A percentile compares a stretch with the other conserved stretches of the same genome.
Conservation (phyloP, 2,797 vertebrate species). For the Bryconaethiops microstoma region DNA sequence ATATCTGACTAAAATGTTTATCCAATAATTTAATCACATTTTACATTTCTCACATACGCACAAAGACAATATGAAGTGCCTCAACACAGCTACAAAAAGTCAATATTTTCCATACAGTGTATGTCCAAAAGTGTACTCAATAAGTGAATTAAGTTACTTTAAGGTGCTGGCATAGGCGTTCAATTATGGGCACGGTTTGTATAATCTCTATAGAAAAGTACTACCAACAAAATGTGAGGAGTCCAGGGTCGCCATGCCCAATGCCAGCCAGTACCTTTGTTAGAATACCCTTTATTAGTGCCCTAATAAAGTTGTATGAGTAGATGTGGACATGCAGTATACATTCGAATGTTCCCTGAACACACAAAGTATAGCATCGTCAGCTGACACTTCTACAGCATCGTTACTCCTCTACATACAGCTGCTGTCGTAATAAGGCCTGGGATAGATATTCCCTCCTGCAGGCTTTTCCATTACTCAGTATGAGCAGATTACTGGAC, state of each 20-base stretch:
- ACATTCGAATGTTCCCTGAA: conserved; percentile 49
- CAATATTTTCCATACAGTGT: conserved; percentile 39
- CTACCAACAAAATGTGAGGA: too few species aligned
- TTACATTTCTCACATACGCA: conserved; percentile 54
- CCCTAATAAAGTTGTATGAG: not conserved
- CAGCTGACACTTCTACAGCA: conserved; percentile 58
- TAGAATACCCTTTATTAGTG: too few species aligned
- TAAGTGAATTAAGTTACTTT: not conserved
- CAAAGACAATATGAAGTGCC: conserved; percentile 44
- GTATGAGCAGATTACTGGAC: not conserved
- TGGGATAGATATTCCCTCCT: conserved; percentile 24
- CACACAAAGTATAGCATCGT: conserved; percentile 58
- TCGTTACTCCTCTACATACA: conserved; percentile 41
- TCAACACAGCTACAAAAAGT: conserved; percentile 56
- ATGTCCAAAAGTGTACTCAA: not conserved
- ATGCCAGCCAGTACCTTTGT: too few species aligned
- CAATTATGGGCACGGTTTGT: too few species aligned
- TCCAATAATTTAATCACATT: conserved; percentile 60
- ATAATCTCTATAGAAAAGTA: too few species aligned
- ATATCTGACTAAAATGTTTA: not conserved
- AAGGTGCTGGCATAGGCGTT: not conserved
- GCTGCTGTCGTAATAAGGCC: conserved; percentile 17
- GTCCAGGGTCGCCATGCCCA: too few species aligned
- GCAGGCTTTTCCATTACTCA: conserved; percentile 21
- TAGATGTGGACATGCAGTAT: not conserved